phyloP scores from a whole-genome alignment of 2,113 vertebrate genomes.

The Raja brachyura region DNA sequence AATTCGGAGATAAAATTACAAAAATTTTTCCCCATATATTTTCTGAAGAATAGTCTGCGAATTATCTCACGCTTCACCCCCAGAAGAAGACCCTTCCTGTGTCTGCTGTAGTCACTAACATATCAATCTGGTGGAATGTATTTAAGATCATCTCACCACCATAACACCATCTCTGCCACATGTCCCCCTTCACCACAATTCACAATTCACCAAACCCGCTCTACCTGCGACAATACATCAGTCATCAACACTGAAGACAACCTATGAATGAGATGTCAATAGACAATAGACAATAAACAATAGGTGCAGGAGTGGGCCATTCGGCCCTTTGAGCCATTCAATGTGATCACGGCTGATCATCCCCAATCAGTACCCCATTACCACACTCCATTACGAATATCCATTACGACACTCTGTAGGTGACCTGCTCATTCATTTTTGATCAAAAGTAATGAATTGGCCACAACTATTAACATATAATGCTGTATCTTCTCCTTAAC shows the following conservation, averaged over 20 bases:
- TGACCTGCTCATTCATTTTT: not conserved
- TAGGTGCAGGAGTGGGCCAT: no score
- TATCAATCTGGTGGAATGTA: not conserved
- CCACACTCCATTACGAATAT: no score
- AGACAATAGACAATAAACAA: no score
- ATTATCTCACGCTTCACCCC: not conserved
- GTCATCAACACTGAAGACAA: not conserved
- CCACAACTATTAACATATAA: not conserved
- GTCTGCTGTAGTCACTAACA: not conserved
- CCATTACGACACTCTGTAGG: not conserved
- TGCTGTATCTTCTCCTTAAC: not conserved
- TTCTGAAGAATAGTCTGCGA: not conserved
- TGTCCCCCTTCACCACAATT: no score
- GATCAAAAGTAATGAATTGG: not conserved
- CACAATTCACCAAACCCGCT: no score
- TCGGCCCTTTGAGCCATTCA: no score
- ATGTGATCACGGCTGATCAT: no score
- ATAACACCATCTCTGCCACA: no score
- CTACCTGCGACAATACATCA: not conserved
- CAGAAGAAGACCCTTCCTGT: not conserved
- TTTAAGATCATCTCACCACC: not conserved
- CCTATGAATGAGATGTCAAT: not conserved
- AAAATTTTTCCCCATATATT: not conserved
- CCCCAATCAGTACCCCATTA: no score
- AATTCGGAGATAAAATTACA: constrained; percentile 32